phyloP scores from a whole-genome alignment of 2,888 invertebrate genomes.

The Melikaiella ostensackeni region DNA sequence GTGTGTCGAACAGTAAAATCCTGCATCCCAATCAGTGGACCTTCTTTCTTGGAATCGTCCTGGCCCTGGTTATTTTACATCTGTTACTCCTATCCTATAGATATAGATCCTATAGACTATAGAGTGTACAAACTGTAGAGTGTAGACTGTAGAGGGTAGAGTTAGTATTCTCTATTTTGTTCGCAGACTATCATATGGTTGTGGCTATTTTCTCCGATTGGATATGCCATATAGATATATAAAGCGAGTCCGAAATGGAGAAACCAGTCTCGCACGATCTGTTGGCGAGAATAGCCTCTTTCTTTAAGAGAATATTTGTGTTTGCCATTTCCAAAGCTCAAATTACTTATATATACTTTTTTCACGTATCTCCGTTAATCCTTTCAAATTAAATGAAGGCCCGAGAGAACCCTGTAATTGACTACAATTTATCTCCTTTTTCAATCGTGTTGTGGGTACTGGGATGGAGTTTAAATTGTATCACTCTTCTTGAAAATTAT shows the following conservation, averaged over 20 bases:
- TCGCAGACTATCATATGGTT: constrained; percentile 26
- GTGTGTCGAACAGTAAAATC: constrained; percentile 37
- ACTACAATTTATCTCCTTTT: neutral
- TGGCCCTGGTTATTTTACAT: constrained; percentile 9
- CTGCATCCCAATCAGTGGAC: constrained; percentile 27
- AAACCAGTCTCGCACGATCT: constrained; percentile 55
- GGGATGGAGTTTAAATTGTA: too few species aligned
- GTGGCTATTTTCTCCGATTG: constrained; percentile 60
- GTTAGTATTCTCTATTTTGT: constrained; percentile 23
- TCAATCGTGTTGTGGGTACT: neutral
- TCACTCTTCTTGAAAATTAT: too few species aligned
- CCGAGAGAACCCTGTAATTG: neutral
- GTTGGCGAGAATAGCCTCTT: constrained; percentile 23
- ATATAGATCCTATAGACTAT: neutral
- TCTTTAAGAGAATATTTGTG: neutral
- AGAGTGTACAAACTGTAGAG: neutral
- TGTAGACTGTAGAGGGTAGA: neutral
- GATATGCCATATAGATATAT: constrained; percentile 59
- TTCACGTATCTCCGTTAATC: neutral
- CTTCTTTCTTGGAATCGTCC: constrained; percentile 28
- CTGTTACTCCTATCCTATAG: constrained; percentile 31
- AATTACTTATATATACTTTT: constrained; percentile 5
- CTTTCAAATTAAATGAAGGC: constrained; percentile 3
- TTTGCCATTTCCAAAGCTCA: constrained; percentile 11
- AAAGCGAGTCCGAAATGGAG: constrained; percentile 55